phyloP scores from a whole-genome alignment of 1,140 invertebrate genomes.

The Meloidogyne exigua region DNA sequence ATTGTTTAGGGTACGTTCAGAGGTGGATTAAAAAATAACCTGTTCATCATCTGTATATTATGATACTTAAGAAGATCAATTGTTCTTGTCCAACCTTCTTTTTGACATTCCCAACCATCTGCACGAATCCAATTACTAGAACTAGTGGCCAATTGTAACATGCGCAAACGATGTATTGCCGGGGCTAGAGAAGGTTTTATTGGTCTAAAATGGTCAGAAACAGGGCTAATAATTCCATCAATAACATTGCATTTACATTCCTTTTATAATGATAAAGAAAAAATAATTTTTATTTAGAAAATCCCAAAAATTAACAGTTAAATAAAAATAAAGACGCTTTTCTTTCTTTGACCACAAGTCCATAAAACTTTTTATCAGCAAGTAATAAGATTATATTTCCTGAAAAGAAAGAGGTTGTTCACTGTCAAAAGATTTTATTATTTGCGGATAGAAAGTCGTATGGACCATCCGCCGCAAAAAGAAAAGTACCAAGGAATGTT shows the following conservation, averaged over 20 bases:
- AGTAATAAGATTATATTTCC: too few relatives aligned
- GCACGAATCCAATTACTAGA: conserved; percentile 48
- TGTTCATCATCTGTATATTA: conserved; percentile 3
- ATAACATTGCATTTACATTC: conserved; percentile 37
- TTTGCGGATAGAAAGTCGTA: too few relatives aligned
- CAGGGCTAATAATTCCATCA: conserved; percentile 52
- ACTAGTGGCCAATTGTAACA: conserved; percentile 44
- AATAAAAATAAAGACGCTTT: too few relatives aligned
- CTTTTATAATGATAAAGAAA: conserved; percentile 2
- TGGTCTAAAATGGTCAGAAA: conserved; percentile 43
- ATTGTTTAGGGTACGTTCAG: too few relatives aligned
- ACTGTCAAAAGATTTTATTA: too few relatives aligned
- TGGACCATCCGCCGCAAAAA: too few relatives aligned
- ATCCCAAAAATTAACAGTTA: too few relatives aligned
- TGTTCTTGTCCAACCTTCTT: conserved; percentile 44
- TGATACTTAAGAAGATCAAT: conserved; percentile 47
- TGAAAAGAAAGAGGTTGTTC: too few relatives aligned
- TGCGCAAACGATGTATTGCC: conserved; percentile 41
- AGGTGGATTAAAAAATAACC: not conserved
- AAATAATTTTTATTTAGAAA: too few relatives aligned
- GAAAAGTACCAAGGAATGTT: too few relatives aligned
- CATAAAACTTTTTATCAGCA: too few relatives aligned
- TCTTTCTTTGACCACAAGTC: too few relatives aligned
- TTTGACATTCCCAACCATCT: conserved; percentile 49
- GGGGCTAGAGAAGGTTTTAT: conserved; percentile 31